Conservation (phyloP, 35 echinoderm and acorn worm genomes). For the Holothuria glaberrima region DNA sequence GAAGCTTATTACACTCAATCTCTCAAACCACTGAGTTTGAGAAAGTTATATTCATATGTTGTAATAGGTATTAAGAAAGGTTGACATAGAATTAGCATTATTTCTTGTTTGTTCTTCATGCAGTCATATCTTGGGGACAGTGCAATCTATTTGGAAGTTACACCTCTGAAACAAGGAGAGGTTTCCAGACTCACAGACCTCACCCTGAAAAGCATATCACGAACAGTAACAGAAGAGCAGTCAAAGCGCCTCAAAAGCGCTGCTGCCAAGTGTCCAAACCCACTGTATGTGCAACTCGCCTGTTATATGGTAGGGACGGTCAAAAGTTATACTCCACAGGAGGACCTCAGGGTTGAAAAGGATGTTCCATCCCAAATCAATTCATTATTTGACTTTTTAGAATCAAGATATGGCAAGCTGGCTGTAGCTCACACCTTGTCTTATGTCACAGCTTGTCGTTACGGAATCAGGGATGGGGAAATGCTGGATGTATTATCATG, state of each 20-base stretch:
- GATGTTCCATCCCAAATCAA: conserved; percentile 65
- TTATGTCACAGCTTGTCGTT: conserved; percentile 70
- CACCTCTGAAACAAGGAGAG: conserved; percentile 68
- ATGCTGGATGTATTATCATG: conserved; percentile 94
- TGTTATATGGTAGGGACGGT: conserved; percentile 66
- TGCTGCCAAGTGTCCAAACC: conserved; percentile 54
- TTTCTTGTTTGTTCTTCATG: conserved; percentile 53
- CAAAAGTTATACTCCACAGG: conserved; percentile 71
- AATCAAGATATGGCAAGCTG: conserved; percentile 76
- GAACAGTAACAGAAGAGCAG: conserved; percentile 80
- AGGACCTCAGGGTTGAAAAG: conserved; percentile 47
- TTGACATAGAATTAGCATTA: not conserved
- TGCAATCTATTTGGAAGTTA: conserved; percentile 80
- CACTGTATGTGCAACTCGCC: conserved; percentile 74
- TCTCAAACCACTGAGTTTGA: not conserved
- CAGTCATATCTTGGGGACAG: conserved; percentile 79
- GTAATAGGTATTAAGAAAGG: not conserved
- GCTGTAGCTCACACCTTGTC: conserved; percentile 63
- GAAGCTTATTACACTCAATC: no score
- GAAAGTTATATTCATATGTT: not conserved
- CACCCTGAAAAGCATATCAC: conserved; percentile 69
- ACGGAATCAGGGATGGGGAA: conserved; percentile 88
- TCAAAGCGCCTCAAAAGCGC: conserved; percentile 61
- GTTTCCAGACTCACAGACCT: conserved; percentile 68
- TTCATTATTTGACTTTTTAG: conserved; percentile 67